Evolutionary conservation across 2,797 vertebrate species (phyloP).

Genomic region (Crax fasciolata): DNA sequence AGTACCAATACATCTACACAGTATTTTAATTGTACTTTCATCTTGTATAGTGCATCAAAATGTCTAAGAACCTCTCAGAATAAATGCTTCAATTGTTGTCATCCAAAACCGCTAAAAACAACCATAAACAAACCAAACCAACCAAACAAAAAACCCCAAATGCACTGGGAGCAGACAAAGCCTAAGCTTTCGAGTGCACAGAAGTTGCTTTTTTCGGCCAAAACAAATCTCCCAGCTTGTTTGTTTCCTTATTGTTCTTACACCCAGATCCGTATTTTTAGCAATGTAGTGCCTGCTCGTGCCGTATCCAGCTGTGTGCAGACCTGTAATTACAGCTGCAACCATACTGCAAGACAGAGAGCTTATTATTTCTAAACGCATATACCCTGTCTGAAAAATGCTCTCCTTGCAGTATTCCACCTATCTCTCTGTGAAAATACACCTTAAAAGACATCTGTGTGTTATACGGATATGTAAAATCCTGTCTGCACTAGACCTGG

Average conservation of each 20-base stretch:
- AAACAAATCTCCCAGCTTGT: neutral
- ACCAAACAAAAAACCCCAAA: neutral
- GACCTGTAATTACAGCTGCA: neutral
- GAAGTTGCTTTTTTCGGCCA: neutral
- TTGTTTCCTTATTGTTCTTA: neutral
- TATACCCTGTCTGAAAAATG: neutral
- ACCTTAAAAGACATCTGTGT: conserved; percentile 1
- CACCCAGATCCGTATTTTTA: neutral
- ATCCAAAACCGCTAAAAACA: neutral
- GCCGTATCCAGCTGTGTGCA: neutral
- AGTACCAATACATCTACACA: neutral
- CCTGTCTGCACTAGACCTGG: neutral
- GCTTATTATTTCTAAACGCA: conserved; percentile 26
- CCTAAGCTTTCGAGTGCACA: neutral
- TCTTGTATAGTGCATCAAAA: neutral
- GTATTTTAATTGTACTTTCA: neutral
- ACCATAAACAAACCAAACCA: neutral
- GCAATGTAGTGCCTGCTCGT: neutral
- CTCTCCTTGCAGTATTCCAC: neutral
- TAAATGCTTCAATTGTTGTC: neutral
- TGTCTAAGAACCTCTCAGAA: neutral
- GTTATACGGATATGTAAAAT: conserved; percentile 14
- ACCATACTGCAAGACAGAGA: neutral
- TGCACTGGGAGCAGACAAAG: neutral
- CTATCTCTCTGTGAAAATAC: neutral